Percentiles rank a stretch among this genome's conserved stretches.
phyloP scores from a whole-genome alignment of 1,140 invertebrate genomes.

The Akabosia matsudoensis region DNA sequence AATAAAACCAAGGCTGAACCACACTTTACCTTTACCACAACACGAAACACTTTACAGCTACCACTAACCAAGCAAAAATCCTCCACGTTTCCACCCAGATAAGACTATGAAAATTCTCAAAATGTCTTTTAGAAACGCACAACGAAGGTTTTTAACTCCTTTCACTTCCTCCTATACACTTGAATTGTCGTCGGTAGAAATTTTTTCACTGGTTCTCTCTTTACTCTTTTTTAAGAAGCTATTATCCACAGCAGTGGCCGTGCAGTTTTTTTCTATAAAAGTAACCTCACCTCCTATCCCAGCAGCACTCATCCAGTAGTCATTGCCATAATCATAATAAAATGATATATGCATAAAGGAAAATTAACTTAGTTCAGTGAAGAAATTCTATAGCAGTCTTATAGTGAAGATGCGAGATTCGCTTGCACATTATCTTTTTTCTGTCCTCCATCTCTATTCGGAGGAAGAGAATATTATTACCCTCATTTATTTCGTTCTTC shows the following conservation, averaged over 20 bases:
- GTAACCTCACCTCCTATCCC: background rate
- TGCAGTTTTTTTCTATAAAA: background rate
- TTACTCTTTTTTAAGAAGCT: background rate
- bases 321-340: conserved; percentile 22
- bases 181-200: background rate
- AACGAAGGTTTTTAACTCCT: background rate
- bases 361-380: conserved; percentile 8
- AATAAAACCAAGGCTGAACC: background rate
- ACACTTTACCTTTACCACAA: background rate
- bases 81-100: too few relatives aligned
- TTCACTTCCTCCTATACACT: background rate
- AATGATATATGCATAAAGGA: background rate
- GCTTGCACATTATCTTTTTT: conserved; percentile 17
- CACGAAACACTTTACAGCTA: background rate
- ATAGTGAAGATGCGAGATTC: too few relatives aligned
- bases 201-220: background rate
- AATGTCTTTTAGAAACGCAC: background rate
- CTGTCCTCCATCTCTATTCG: background rate
- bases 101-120: background rate
- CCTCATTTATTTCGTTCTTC: conserved; percentile 7
- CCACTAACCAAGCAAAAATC: too few relatives aligned
- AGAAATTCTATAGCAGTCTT: too few relatives aligned
- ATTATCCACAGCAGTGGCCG: conserved; percentile 14
- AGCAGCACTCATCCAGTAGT: background rate
- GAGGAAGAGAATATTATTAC: background rate